These are phyloP conservation scores for Eutolmus rufibarbis DNA, from an alignment of 2,888 invertebrate genomes.

Conservation along the genomic window DNA sequence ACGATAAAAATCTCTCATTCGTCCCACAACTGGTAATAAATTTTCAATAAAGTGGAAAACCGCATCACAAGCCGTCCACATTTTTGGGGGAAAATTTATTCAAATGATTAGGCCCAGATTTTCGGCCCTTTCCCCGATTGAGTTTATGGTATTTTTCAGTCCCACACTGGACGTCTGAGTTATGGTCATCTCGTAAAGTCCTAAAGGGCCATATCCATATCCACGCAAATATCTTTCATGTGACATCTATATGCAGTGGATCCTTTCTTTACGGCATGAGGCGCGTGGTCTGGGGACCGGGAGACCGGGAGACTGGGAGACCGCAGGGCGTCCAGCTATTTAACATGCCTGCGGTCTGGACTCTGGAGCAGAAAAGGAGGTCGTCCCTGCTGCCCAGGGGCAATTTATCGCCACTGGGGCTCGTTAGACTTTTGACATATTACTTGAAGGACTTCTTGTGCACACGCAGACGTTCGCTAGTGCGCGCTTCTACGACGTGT, in stretches of 20 bases:
- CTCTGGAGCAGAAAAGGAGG: neutral
- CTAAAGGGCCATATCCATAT: neutral
- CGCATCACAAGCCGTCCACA: neutral
- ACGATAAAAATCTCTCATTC: neutral
- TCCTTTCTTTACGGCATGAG: constrained; percentile 3
- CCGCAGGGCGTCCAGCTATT: neutral
- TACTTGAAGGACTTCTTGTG: constrained; percentile 25
- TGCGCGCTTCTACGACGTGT: neutral
- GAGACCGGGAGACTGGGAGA: neutral
- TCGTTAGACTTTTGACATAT: constrained; percentile 38
- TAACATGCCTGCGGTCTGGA: neutral
- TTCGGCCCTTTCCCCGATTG: neutral
- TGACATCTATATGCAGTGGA: constrained; percentile 29
- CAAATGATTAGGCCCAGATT: constrained; percentile 34
- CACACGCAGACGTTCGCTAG: neutral
- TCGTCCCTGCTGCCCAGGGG: neutral
- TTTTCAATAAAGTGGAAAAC: neutral
- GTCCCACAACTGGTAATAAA: neutral
- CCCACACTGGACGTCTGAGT: neutral
- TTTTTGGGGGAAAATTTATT: constrained; percentile 4
- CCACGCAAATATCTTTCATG: constrained; percentile 24
- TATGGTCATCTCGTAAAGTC: constrained; percentile 34
- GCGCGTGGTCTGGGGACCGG: neutral
- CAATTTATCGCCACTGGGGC: constrained; percentile 12
- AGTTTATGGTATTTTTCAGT: constrained; percentile 1